Evolutionary conservation across 2,888 invertebrate species (phyloP).

Genomic region (Minunthozetes semirufus): DNA sequence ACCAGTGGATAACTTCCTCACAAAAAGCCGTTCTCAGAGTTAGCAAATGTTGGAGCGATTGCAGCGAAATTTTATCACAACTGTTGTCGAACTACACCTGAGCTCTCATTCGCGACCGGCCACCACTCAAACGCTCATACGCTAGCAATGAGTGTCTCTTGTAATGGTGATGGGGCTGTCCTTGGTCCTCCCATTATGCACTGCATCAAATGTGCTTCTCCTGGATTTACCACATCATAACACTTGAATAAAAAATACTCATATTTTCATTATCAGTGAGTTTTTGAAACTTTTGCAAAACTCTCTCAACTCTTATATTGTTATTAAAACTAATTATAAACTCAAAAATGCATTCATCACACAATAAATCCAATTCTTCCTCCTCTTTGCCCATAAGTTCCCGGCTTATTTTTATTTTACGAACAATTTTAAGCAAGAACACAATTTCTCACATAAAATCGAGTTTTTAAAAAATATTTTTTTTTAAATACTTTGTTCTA

Average conservation of each 20-base stretch:
- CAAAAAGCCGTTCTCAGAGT: slow-evolving; percentile 18
- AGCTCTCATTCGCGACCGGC: slow-evolving; percentile 18
- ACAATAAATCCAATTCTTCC: background rate
- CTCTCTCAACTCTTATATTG: background rate
- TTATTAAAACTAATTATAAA: slow-evolving; percentile 7
- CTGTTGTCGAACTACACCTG: background rate
- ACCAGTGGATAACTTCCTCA: slow-evolving; percentile 12
- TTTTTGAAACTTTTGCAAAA: background rate
- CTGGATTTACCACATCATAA: slow-evolving; percentile 23
- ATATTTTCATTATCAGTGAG: slow-evolving; percentile 14
- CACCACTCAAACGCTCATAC: background rate
- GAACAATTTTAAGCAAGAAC: too few relatives aligned
- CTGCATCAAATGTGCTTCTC: slow-evolving; percentile 26
- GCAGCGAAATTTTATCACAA: background rate
- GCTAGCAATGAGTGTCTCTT: slow-evolving; percentile 2
- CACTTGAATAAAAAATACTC: background rate
- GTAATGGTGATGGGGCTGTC: slow-evolving; percentile 11
- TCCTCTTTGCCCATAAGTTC: background rate
- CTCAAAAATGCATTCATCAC: background rate
- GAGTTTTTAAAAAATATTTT: too few relatives aligned
- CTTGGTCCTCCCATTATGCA: slow-evolving; percentile 18
- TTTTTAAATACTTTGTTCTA: too few relatives aligned
- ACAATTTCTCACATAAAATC: too few relatives aligned
- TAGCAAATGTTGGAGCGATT: background rate
- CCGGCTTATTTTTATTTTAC: background rate